Evolutionary conservation across 2,113 vertebrate species (phyloP).

Genomic region (Melospiza georgiana): DNA sequence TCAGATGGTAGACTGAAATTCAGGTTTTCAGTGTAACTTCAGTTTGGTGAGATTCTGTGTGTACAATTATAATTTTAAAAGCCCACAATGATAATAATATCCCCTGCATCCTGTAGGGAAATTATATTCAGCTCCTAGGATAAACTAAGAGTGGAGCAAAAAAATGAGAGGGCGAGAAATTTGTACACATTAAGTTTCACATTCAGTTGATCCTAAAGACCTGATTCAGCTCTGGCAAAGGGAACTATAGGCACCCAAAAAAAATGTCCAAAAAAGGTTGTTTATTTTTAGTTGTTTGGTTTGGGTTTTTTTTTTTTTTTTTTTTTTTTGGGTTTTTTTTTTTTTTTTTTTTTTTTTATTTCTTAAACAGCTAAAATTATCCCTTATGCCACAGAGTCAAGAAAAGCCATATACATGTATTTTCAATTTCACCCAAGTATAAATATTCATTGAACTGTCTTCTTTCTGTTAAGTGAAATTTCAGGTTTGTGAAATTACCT

Average conservation of each 20-base stretch:
- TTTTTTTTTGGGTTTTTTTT: too few relatives aligned
- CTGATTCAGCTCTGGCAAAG: neutral
- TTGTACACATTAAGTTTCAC: neutral
- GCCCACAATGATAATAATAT: neutral
- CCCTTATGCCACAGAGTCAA: neutral
- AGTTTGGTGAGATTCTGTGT: neutral
- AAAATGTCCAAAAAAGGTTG: neutral
- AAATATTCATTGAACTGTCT: slow-evolving; percentile 11
- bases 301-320: too few relatives aligned
- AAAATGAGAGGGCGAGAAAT: neutral
- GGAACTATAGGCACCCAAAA: neutral
- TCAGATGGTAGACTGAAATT: neutral
- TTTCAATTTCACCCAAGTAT: neutral
- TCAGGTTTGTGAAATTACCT: slow-evolving; percentile 40
- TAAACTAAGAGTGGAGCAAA: neutral
- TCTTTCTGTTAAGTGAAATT: slow-evolving; percentile 25
- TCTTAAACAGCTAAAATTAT: neutral
- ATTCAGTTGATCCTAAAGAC: neutral
- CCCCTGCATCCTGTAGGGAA: neutral
- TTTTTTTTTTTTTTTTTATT: neutral
- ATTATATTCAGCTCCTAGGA: neutral
- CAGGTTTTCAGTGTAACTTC: neutral
- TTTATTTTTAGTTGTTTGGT: neutral
- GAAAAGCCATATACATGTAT: neutral
- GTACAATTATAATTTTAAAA: neutral